Evolutionary conservation across 2,888 invertebrate species (phyloP).

Genomic region (Chalcis sispes): DNA sequence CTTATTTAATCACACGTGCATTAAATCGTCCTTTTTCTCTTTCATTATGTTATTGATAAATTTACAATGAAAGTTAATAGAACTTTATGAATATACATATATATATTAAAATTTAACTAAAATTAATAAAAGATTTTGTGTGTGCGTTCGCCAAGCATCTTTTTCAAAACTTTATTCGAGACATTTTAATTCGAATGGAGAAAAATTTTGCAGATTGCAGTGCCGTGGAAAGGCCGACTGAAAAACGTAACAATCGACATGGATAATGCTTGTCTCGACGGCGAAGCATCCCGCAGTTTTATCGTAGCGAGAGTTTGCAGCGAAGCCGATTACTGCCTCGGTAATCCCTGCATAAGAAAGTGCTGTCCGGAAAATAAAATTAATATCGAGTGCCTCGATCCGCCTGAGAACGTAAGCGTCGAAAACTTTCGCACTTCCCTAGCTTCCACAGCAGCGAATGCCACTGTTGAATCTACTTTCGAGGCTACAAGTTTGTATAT

Average conservation of each 20-base stretch:
- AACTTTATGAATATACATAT: too few species aligned
- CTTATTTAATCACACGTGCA: not conserved
- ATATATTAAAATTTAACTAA: too few species aligned
- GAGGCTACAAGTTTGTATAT: conserved; percentile 23
- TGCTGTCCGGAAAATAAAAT: conserved; percentile 71
- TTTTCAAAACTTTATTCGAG: too few species aligned
- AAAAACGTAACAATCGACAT: conserved; percentile 24
- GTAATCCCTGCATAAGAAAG: conserved; percentile 71
- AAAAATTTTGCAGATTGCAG: conserved; percentile 25
- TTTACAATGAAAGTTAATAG: too few species aligned
- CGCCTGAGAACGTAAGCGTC: not conserved
- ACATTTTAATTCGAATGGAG: too few species aligned
- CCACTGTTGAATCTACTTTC: not conserved
- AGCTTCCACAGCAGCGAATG: conserved; percentile 6
- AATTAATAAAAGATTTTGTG: too few species aligned
- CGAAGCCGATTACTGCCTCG: conserved; percentile 60
- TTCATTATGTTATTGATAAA: too few species aligned
- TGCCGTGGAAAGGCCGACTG: not conserved
- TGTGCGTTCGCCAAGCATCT: too few species aligned
- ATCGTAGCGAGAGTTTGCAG: conserved; percentile 59
- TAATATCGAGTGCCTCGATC: conserved; percentile 39
- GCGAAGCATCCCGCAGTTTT: not conserved
- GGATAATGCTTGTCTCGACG: conserved; percentile 36
- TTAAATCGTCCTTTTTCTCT: too few species aligned
- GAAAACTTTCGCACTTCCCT: conserved; percentile 28